phyloP scores from a whole-genome alignment of 1,140 invertebrate genomes.

The Lucilia cuprina region DNA sequence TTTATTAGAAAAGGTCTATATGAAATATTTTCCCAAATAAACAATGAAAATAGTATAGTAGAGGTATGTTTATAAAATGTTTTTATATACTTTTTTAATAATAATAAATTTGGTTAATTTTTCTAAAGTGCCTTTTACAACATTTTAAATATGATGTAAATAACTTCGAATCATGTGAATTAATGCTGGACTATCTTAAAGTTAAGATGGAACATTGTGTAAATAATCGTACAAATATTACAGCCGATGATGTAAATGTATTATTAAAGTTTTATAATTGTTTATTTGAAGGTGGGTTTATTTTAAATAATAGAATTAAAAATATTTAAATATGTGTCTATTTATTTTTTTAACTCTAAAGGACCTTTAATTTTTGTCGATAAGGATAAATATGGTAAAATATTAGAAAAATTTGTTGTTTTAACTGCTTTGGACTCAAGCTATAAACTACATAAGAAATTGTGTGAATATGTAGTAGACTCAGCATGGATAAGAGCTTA shows the following conservation, averaged over 20 bases:
- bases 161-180: not conserved
- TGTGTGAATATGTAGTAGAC: not conserved
- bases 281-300: not conserved
- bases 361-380: not conserved
- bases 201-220: not conserved
- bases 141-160: not conserved
- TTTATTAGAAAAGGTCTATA: not conserved
- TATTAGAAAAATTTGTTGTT: not conserved
- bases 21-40: not conserved
- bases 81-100: not conserved
- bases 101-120: no score
- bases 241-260: not conserved
- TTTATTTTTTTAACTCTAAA: not conserved
- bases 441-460: not conserved
- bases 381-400: constrained; percentile 6
- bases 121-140: not conserved
- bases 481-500: not conserved
- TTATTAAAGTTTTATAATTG: not conserved
- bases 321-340: not conserved
- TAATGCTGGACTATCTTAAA: not conserved
- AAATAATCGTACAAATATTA: not conserved
- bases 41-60: not conserved
- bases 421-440: not conserved
- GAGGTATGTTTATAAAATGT: not conserved
- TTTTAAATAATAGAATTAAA: no score